These are phyloP conservation scores for Xanthia togata DNA, from an alignment of 2,888 invertebrate genomes.

Conservation along the genomic window DNA sequence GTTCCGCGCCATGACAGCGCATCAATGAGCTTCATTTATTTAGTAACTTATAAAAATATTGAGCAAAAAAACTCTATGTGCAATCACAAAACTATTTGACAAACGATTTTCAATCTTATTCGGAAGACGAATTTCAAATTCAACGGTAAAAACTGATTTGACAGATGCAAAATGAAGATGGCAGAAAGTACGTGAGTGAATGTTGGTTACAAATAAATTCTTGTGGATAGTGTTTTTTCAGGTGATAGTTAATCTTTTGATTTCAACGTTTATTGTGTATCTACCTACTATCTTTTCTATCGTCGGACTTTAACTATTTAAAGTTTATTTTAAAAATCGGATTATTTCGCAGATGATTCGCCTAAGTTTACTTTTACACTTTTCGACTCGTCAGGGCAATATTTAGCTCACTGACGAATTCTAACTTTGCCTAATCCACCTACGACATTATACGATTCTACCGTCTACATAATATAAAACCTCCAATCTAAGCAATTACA, in stretches of 20 bases:
- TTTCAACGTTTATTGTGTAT: constrained; percentile 29
- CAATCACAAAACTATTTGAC: constrained; percentile 66
- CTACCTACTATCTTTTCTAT: constrained; percentile 1
- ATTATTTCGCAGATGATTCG: neutral
- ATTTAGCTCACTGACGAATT: neutral
- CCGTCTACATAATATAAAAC: constrained; percentile 7
- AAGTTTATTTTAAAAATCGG: neutral
- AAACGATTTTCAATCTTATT: constrained; percentile 71
- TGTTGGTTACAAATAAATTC: constrained; percentile 61
- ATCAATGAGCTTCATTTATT: constrained; percentile 89
- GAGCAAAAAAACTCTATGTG: constrained; percentile 61
- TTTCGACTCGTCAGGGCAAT: neutral
- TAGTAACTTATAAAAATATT: constrained; percentile 87
- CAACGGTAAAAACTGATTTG: constrained; percentile 61
- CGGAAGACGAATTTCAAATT: constrained; percentile 47
- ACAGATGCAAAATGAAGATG: constrained; percentile 64
- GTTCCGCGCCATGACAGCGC: constrained; percentile 79
- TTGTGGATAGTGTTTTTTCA: constrained; percentile 73
- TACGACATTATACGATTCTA: neutral
- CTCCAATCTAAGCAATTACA: constrained; percentile 38
- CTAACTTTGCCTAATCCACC: neutral
- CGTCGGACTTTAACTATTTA: neutral
- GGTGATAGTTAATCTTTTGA: constrained; percentile 67
- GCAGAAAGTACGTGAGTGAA: constrained; percentile 70
- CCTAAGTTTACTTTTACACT: neutral